A percentile compares a stretch with the other conserved stretches of the same genome.
These are phyloP conservation scores for Drosophila gunungcola DNA, from an alignment of 1,140 invertebrate species.

Conservation along the genomic window DNA sequence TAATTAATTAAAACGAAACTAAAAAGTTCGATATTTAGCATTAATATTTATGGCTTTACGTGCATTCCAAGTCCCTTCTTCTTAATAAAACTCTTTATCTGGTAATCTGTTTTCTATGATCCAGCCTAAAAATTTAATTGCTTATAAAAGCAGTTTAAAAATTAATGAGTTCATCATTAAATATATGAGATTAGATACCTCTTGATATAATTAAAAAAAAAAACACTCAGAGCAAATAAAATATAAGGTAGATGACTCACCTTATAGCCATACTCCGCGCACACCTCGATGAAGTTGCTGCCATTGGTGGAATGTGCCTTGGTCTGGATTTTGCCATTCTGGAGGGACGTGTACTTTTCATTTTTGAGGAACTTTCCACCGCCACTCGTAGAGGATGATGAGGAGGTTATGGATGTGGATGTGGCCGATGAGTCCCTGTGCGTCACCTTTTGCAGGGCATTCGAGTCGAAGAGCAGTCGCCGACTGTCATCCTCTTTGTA, in stretches of 20 bases:
- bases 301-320: constrained; percentile 80
- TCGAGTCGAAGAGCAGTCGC: constrained; percentile 94
- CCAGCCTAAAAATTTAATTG: background rate
- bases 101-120: background rate
- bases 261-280: constrained; percentile 79
- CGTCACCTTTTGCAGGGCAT: constrained; percentile 87
- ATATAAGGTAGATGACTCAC: constrained; percentile 35
- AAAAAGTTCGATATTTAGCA: no score
- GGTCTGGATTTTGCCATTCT: constrained; percentile 69
- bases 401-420: constrained; percentile 23
- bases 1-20: no score
- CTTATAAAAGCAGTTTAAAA: no score
- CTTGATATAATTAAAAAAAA: background rate
- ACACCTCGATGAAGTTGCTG: constrained; percentile 78
- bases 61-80: no score
- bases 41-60: no score
- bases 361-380: constrained; percentile 70
- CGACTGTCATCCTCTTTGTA: constrained; percentile 94
- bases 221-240: background rate
- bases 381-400: constrained; percentile 8
- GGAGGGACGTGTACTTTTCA: constrained; percentile 65
- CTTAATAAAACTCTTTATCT: background rate
- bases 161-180: no score
- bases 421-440: constrained; percentile 62
- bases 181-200: background rate